Conservation (phyloP, 2,888 invertebrate species). For the Biston stratarius region DNA sequence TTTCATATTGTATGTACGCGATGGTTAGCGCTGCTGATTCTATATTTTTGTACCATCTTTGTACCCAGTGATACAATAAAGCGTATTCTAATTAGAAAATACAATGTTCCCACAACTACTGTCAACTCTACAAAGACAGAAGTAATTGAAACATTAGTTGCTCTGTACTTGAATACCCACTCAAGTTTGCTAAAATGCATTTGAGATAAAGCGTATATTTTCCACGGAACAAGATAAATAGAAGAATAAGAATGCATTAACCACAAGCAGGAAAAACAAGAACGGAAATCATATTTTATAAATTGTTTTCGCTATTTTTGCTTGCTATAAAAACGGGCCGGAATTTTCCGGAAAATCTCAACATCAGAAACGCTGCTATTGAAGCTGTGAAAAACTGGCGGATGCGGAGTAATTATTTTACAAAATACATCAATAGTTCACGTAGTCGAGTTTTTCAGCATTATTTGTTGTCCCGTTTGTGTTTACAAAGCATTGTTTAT, state of each 20-base stretch:
- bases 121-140: no score
- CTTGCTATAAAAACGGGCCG: not conserved
- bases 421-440: slow-evolving; percentile 22
- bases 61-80: no score
- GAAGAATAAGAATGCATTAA: not conserved
- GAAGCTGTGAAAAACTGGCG: slow-evolving; percentile 4
- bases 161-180: no score
- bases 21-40: no score
- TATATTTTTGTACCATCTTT: no score
- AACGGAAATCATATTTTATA: not conserved
- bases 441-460: slow-evolving; percentile 2
- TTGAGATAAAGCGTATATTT: no score
- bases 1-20: no score
- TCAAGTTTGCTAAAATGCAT: no score
- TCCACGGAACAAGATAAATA: no score
- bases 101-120: no score
- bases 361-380: slow-evolving; percentile 3
- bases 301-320: not conserved
- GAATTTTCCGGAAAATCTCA: slow-evolving; percentile 14
- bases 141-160: no score
- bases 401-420: slow-evolving; percentile 6
- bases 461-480: slow-evolving; percentile 14
- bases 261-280: not conserved
- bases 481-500: slow-evolving; percentile 37
- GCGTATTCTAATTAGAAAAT: no score